These are phyloP conservation scores for Tipula lateralis DNA, from an alignment of 2,888 invertebrate species.

Conservation along the genomic window DNA sequence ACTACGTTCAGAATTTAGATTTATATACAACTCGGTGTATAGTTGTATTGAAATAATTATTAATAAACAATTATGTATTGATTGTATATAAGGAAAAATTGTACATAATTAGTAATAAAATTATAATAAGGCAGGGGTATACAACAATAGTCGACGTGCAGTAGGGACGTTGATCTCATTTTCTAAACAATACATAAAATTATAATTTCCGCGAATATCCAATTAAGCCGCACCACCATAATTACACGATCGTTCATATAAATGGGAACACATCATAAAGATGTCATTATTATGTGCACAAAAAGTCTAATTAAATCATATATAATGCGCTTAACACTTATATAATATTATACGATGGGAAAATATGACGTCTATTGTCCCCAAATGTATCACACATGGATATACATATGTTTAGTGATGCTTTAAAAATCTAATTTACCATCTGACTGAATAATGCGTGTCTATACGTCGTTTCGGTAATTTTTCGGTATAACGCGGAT, in stretches of 20 bases:
- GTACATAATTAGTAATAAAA: no score
- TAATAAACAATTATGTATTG: no score
- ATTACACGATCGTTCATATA: neutral
- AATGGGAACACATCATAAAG: neutral
- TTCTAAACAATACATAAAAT: neutral
- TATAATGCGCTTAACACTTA: neutral
- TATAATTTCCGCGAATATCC: neutral
- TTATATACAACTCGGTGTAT: no score
- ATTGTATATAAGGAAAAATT: no score
- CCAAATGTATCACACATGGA: neutral
- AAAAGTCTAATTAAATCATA: neutral
- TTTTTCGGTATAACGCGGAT: constrained; percentile 19
- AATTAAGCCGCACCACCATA: neutral
- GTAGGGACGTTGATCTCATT: neutral
- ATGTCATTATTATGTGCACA: neutral
- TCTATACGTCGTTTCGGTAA: neutral
- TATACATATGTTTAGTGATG: neutral
- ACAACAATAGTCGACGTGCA: no score
- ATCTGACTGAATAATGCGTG: neutral
- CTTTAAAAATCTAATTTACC: constrained; percentile 9
- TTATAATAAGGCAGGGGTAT: no score
- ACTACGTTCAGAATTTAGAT: no score
- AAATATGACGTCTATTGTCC: neutral
- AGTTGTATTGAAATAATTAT: no score
- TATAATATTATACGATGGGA: neutral